These are phyloP conservation scores for Phycodurus eques DNA, from an alignment of 2,113 vertebrate species.

Conservation along the genomic window DNA sequence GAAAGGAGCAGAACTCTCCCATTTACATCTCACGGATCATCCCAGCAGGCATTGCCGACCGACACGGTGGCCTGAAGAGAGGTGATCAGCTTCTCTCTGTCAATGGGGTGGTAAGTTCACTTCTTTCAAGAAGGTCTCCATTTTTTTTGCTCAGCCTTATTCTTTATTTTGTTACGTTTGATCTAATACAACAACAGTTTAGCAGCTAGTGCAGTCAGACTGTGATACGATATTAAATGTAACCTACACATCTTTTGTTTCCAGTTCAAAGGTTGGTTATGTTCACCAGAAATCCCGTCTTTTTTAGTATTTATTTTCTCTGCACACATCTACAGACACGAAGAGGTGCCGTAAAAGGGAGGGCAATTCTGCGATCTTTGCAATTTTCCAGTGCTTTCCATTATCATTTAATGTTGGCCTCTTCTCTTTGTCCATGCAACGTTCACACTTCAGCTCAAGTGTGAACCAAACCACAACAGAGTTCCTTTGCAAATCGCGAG, in stretches of 20 bases:
- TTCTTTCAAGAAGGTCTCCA: not conserved
- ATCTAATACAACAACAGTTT: not conserved
- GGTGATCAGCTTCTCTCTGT: constrained; percentile 97
- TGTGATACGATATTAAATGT: not conserved
- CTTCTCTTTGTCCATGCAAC: no score
- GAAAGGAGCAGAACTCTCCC: constrained; percentile 98
- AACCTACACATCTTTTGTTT: not conserved
- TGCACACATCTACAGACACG: no score
- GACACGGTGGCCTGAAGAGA: constrained; percentile 92
- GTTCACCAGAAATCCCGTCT: no score
- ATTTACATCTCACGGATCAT: constrained; percentile 98
- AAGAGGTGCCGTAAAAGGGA: no score
- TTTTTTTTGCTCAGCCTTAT: not conserved
- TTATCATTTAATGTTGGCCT: no score
- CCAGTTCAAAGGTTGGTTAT: not conserved
- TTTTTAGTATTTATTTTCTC: no score
- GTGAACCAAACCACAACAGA: no score
- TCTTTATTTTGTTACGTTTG: not conserved
- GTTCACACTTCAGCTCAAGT: no score
- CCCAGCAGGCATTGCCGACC: constrained; percentile 93
- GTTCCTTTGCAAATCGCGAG: no score
- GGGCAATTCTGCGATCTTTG: no score
- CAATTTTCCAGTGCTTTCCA: no score
- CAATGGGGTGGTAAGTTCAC: constrained; percentile 88
- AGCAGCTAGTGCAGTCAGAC: not conserved